These are phyloP conservation scores for Heterohyrax brucei DNA, from an alignment of 2,797 vertebrate genomes.

Conservation along the genomic window DNA sequence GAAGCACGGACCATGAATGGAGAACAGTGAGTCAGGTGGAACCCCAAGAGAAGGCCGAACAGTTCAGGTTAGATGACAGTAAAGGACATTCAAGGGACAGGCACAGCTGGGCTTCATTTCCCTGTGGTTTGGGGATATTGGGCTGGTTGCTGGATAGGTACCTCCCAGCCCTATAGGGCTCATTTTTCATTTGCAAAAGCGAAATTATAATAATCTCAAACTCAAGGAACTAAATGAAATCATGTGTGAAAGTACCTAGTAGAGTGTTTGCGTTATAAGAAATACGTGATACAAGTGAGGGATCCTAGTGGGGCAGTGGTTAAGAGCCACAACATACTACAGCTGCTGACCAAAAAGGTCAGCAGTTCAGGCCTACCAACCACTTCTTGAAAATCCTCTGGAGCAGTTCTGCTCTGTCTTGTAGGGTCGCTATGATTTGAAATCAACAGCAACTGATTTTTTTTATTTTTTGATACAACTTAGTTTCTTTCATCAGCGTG, in stretches of 20 bases:
- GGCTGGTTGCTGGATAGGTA: background rate
- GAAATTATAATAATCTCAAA: slow-evolving; percentile 40
- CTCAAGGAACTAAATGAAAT: slow-evolving; percentile 56
- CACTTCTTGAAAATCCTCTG: too few relatives aligned
- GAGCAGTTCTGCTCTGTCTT: too few relatives aligned
- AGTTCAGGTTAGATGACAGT: background rate
- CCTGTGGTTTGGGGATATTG: background rate
- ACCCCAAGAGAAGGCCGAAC: background rate
- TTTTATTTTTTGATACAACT: background rate
- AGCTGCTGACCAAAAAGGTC: too few relatives aligned
- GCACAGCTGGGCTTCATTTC: background rate
- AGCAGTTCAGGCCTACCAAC: too few relatives aligned
- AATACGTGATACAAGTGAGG: background rate
- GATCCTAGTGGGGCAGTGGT: too few relatives aligned
- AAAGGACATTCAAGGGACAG: background rate
- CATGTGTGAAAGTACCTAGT: background rate
- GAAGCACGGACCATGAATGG: background rate
- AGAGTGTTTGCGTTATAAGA: background rate
- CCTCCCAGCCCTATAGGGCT: background rate
- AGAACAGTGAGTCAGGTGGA: background rate
- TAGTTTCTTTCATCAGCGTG: background rate
- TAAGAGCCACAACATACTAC: too few relatives aligned
- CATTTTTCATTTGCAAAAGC: slow-evolving; percentile 36
- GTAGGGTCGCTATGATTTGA: too few relatives aligned
- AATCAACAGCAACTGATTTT: too few relatives aligned